phyloP scores from a whole-genome alignment of 2,888 invertebrate species.

The Caenorhabditis sp. region DNA sequence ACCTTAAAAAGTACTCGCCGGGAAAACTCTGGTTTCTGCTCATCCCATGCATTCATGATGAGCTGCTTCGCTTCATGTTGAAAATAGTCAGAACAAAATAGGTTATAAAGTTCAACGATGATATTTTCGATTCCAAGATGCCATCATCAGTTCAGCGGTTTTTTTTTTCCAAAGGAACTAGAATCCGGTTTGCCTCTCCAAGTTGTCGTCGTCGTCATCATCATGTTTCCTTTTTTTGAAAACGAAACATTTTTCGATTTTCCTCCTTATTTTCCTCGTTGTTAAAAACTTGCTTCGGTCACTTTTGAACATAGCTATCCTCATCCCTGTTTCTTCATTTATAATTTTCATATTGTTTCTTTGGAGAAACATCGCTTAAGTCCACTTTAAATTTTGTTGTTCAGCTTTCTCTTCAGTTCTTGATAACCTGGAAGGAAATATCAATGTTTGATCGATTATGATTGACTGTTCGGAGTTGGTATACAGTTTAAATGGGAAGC shows the following conservation, averaged over 20 bases:
- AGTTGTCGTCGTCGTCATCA: background rate
- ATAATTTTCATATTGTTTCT: too few species aligned
- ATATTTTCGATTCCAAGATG: background rate
- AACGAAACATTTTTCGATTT: constrained; percentile 9
- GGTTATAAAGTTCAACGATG: too few species aligned
- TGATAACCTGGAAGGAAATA: background rate
- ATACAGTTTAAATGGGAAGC: background rate
- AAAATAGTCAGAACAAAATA: too few species aligned
- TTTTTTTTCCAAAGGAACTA: background rate
- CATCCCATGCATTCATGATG: constrained; percentile 46
- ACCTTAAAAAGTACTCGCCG: too few species aligned
- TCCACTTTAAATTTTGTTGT: too few species aligned
- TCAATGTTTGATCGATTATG: constrained; percentile 55
- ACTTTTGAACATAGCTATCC: background rate
- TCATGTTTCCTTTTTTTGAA: background rate
- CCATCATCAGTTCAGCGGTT: background rate
- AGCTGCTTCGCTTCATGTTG: too few species aligned
- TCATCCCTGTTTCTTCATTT: background rate
- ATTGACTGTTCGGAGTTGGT: constrained; percentile 26
- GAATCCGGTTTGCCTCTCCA: constrained; percentile 22
- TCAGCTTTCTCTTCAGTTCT: too few species aligned
- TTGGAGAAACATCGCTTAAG: too few species aligned
- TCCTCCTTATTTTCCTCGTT: too few species aligned
- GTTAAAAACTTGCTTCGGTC: constrained; percentile 41
- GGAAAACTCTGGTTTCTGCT: constrained; percentile 38